phyloP scores from a whole-genome alignment of 1,140 invertebrate species.

The Lineus longissimus region DNA sequence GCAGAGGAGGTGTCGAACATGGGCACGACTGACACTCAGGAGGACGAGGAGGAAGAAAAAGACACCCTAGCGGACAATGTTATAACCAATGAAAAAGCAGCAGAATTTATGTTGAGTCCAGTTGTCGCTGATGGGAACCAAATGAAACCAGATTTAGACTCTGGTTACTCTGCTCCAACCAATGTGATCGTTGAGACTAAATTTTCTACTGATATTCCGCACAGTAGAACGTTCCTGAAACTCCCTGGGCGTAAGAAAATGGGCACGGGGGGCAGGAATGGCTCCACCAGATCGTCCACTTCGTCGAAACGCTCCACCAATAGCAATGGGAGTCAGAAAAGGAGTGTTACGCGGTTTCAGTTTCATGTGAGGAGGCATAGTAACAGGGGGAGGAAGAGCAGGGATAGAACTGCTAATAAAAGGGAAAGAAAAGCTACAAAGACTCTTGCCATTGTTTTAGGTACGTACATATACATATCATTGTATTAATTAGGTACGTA shows the following conservation, averaged over 20 bases:
- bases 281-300: not conserved
- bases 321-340: conserved; percentile 26
- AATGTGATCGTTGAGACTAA: conserved; percentile 14
- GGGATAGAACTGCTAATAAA: conserved; percentile 89
- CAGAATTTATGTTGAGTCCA: conserved; percentile 80
- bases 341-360: conserved; percentile 68
- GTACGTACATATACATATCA: too few relatives aligned
- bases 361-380: conserved; percentile 45
- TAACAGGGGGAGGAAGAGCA: conserved; percentile 40
- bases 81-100: conserved; percentile 83
- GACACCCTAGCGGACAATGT: conserved; percentile 70
- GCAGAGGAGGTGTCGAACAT: conserved; percentile 59
- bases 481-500: too few relatives aligned
- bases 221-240: not conserved
- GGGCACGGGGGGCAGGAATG: not conserved
- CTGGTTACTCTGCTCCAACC: conserved; percentile 16
- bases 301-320: conserved; percentile 28
- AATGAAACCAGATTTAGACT: not conserved
- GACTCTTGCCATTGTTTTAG: conserved; percentile 96
- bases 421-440: conserved; percentile 99
- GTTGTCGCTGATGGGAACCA: conserved; percentile 68
- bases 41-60: conserved; percentile 66
- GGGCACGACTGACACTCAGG: conserved; percentile 67
- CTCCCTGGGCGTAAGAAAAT: not conserved
- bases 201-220: conserved; percentile 9